phyloP scores from a whole-genome alignment of 2,797 vertebrate species.

The Octomys mimax region DNA sequence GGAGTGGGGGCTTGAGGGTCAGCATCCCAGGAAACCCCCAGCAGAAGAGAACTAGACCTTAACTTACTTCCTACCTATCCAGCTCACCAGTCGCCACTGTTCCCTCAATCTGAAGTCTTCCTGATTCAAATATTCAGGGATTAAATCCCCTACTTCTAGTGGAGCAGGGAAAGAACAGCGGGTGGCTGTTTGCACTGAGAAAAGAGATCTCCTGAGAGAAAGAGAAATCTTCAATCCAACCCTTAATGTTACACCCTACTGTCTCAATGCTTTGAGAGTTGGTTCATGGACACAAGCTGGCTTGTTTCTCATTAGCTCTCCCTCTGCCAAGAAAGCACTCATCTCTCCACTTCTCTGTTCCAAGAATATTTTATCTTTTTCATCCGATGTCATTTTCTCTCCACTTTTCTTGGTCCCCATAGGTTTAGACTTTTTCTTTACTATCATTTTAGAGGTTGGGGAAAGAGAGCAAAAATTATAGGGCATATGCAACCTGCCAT shows the following conservation, averaged over 20 bases:
- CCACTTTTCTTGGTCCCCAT: conserved; percentile 1
- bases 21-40: not conserved
- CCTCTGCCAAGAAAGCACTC: not conserved
- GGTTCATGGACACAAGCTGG: not conserved
- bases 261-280: not conserved
- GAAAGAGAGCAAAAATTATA: not conserved
- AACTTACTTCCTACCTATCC: not conserved
- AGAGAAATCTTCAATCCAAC: not conserved
- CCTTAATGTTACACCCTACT: not conserved
- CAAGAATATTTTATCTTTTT: not conserved
- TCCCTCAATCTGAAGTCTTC: not conserved
- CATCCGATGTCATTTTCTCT: not conserved
- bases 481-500: not conserved
- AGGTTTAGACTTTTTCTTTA: conserved; percentile 20
- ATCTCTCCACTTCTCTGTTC: not conserved
- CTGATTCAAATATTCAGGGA: not conserved
- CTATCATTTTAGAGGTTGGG: not conserved
- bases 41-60: not conserved
- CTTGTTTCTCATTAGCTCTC: conserved; percentile 3
- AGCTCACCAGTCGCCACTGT: not conserved
- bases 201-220: not conserved
- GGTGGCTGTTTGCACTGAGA: not conserved
- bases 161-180: not conserved
- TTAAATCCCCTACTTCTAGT: not conserved
- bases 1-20: not conserved